Percentiles rank a stretch among this genome's conserved stretches.
phyloP scores from a whole-genome alignment of 2,797 vertebrate species.

The Takifugu ocellatus region DNA sequence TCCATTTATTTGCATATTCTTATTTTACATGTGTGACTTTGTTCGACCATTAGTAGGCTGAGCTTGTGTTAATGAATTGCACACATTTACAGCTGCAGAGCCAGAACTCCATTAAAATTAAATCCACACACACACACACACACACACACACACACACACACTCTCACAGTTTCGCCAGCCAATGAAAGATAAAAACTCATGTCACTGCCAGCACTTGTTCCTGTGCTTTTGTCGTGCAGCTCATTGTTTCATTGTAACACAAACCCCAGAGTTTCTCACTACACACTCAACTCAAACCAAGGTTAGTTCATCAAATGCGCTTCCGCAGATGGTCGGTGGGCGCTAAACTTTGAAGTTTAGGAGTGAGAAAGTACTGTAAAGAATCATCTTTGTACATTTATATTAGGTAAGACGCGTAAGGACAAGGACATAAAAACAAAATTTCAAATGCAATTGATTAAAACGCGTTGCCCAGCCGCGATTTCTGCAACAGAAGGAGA shows the following conservation, averaged over 20 bases:
- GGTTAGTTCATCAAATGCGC: conserved; percentile 55
- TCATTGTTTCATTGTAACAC: conserved; percentile 45
- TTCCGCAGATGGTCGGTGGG: conserved; percentile 75
- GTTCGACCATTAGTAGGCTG: conserved; percentile 14
- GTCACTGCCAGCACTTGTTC: conserved; percentile 60
- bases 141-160: conserved; percentile 5
- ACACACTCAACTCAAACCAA: conserved; percentile 45
- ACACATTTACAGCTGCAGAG: conserved; percentile 21
- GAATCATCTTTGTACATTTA: conserved; percentile 6
- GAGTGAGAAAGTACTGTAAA: conserved; percentile 54
- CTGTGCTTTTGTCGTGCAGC: conserved; percentile 54
- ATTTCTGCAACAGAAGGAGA: too few species aligned
- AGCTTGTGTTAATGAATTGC: conserved; percentile 19
- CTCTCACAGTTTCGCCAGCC: conserved; percentile 53
- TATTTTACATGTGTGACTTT: too few species aligned
- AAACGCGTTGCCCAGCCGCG: not conserved
- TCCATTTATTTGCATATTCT: too few species aligned
- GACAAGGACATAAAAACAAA: conserved; percentile 12
- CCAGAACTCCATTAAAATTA: conserved; percentile 21
- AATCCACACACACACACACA: conserved; percentile 8
- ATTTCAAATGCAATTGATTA: not conserved
- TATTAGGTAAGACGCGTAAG: too few species aligned
- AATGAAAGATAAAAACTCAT: conserved; percentile 52
- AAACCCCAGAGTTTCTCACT: conserved; percentile 33
- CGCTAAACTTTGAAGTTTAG: conserved; percentile 65